phyloP scores from a whole-genome alignment of 2,888 invertebrate genomes.

The Lasioglossum vierecki region DNA sequence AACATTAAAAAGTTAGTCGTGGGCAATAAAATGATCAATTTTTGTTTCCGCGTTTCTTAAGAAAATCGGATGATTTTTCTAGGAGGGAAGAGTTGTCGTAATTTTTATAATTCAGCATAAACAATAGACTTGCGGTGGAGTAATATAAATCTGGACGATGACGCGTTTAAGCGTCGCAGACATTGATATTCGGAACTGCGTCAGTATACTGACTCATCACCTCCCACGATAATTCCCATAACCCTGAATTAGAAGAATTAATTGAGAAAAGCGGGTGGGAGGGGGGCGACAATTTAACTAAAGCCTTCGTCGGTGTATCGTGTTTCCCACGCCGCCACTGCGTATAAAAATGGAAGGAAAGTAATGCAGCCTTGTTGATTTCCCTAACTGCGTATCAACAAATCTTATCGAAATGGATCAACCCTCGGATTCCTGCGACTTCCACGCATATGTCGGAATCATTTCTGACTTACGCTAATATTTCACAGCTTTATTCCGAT shows the following conservation, averaged over 20 bases:
- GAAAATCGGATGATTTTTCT: too few species aligned
- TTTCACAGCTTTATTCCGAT: too few species aligned
- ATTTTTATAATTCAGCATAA: background rate
- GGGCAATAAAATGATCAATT: background rate
- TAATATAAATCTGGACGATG: conserved; percentile 27
- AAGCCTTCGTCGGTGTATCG: conserved; percentile 66
- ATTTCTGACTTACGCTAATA: too few species aligned
- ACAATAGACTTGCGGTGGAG: background rate
- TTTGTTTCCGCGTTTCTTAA: background rate
- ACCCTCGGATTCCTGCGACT: background rate
- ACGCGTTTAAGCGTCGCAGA: background rate
- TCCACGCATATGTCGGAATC: too few species aligned
- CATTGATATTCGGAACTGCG: conserved; percentile 45
- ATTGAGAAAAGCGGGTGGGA: conserved; percentile 40
- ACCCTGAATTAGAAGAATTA: conserved; percentile 78
- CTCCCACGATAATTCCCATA: conserved; percentile 71
- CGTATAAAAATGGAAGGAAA: conserved; percentile 36
- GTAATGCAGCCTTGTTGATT: conserved; percentile 25
- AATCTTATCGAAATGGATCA: conserved; percentile 9
- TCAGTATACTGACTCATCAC: conserved; percentile 62
- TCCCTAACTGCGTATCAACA: background rate
- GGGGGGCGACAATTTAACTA: conserved; percentile 51
- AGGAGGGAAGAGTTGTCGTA: too few species aligned
- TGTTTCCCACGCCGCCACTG: conserved; percentile 63
- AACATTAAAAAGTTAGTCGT: too few species aligned